Evolutionary conservation across 2,888 invertebrate species (phyloP), one percentile per base, ranked within the genome.

Genomic region (Hybos culiciformis): DNA sequence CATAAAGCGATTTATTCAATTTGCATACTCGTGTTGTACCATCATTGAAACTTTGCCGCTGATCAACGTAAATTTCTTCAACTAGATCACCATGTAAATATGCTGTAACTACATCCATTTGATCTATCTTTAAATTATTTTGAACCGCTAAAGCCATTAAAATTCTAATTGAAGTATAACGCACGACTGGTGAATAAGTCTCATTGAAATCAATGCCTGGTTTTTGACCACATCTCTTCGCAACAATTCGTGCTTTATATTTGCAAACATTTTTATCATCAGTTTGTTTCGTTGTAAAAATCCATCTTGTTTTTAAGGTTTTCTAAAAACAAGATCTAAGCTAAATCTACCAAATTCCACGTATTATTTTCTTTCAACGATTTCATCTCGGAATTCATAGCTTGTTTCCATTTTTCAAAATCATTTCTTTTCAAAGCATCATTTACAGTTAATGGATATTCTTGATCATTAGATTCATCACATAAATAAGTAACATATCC

Each of bases 31-130:
- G 17, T 4, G 9, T 23, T 8, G 18, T 23, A 7, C 9, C 23
- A 23, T 46, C 38, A 12, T 46, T 39, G 20, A 50, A 51, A 12
- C 36, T 14, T 9, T 47, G 44, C n/a, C 50, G 50, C 29, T 52
- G 48, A 17, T 43, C 36, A 49, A 51, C 51, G 24, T 45, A 54
- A 5, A 52, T 38, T 7, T 40, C 43, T 11, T 51, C 51, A 4
- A 31, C 12, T 12, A 52, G 26, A 4, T 47, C 43, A 4, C 50
- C 44, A 23, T 53, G 50, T 3, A 51, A 37, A 44, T 50, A 52
- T 1, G 53, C 51, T n/a, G 46, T 42, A 9, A 41, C 46, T 5
- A 51, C 51, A 37, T 51, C 51, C 37, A 52, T 41, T 36, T 53
- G 52, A 14, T 50, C 45, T 5, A 51, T 19, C 23, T 50, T 36